phyloP scores from a whole-genome alignment of 2,888 invertebrate genomes.

The Anoncus sp. region DNA sequence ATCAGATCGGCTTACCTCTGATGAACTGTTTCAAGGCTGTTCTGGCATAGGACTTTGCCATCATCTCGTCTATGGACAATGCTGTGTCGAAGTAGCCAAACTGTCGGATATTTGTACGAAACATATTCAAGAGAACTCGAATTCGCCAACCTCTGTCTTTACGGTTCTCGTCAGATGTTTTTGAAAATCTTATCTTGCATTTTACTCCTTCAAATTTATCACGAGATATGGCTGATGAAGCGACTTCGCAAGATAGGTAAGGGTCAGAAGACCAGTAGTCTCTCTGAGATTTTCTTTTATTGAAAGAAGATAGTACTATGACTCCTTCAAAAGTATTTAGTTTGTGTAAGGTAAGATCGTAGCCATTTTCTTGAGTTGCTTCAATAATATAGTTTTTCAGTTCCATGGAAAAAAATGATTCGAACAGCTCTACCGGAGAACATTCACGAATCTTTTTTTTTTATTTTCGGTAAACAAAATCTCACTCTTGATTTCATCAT shows the following conservation, averaged over 20 bases:
- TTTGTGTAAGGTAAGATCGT: constrained; percentile 39
- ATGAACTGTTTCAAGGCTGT: constrained; percentile 48
- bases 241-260: constrained; percentile 16
- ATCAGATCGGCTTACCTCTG: constrained; percentile 33
- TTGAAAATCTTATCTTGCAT: constrained; percentile 42
- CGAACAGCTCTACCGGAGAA: constrained; percentile 54
- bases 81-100: constrained; percentile 44
- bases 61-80: constrained; percentile 43
- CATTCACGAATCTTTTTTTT: constrained; percentile 41
- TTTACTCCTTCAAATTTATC: constrained; percentile 31
- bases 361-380: constrained; percentile 57
- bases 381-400: constrained; percentile 65
- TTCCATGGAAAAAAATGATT: constrained; percentile 58
- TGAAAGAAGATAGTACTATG: constrained; percentile 29
- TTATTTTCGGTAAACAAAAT: too few species aligned
- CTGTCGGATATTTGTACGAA: constrained; percentile 39
- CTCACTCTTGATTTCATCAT: too few species aligned
- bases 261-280: constrained; percentile 46
- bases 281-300: constrained; percentile 41
- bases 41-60: constrained; percentile 44
- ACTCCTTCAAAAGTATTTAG: constrained; percentile 41
- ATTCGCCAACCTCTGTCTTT: constrained; percentile 50
- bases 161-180: constrained; percentile 20
- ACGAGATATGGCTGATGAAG: constrained; percentile 23
- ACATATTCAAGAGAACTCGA: constrained; percentile 34